A percentile compares a stretch with the other conserved stretches of the same genome.
phyloP scores from a whole-genome alignment of 2,888 invertebrate genomes.

The Lasioglossum pauxillum region DNA sequence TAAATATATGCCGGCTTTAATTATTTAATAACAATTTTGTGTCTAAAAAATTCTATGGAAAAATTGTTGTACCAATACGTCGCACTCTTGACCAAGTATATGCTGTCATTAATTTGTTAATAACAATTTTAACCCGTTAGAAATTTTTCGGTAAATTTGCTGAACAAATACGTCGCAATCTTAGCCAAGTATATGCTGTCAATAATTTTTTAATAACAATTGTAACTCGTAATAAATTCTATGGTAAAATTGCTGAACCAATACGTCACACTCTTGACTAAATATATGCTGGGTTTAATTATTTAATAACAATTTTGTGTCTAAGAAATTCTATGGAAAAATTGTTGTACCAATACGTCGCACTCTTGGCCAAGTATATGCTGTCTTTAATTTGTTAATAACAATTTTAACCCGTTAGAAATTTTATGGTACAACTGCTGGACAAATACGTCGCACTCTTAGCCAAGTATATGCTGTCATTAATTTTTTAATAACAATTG shows the following conservation, averaged over 20 bases:
- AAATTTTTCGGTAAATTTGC: too few relatives aligned
- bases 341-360: background rate
- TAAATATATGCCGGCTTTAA: too few relatives aligned
- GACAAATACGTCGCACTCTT: too few relatives aligned
- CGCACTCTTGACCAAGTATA: rapidly evolving
- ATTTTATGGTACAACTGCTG: too few relatives aligned
- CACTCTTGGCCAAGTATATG: rapidly evolving
- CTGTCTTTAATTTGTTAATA: background rate
- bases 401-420: background rate
- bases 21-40: background rate
- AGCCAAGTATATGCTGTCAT: too few relatives aligned
- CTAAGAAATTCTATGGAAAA: rapidly evolving
- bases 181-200: too few relatives aligned
- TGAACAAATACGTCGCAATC: too few relatives aligned
- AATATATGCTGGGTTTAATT: too few relatives aligned
- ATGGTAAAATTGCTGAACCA: too few relatives aligned
- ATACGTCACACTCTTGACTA: too few relatives aligned
- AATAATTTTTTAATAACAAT: too few relatives aligned
- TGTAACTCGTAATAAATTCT: background rate
- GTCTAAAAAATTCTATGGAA: rapidly evolving
- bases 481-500: too few relatives aligned
- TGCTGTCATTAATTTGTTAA: background rate
- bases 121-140: background rate
- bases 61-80: background rate
- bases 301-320: background rate